These are phyloP conservation scores for Spondyliosoma cantharus DNA, from an alignment of 2,797 vertebrate species.

Conservation along the genomic window DNA sequence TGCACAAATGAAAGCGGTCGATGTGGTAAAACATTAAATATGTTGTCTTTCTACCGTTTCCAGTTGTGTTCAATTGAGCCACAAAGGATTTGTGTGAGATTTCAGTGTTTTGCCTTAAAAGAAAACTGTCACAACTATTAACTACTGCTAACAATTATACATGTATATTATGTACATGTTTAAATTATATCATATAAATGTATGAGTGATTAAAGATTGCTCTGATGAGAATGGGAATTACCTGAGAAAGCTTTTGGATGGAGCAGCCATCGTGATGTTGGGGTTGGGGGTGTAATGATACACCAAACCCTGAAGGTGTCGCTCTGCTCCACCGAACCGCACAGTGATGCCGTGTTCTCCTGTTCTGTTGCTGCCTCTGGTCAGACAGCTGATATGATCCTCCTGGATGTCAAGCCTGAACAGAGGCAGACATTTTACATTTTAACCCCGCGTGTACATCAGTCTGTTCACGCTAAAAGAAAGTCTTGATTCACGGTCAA, in stretches of 20 bases:
- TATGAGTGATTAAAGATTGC: not conserved
- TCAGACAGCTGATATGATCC: conserved; percentile 88
- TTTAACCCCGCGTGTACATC: not conserved
- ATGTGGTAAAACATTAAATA: no score
- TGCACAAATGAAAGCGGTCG: no score
- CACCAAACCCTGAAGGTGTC: conserved; percentile 83
- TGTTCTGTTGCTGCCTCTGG: conserved; percentile 86
- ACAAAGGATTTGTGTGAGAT: no score
- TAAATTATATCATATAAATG: not conserved
- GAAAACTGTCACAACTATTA: not conserved
- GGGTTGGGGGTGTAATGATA: conserved; percentile 94
- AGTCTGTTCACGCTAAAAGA: not conserved
- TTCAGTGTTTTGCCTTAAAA: no score
- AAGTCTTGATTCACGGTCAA: not conserved
- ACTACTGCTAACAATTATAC: not conserved
- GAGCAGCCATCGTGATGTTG: conserved; percentile 90
- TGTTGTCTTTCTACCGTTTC: no score
- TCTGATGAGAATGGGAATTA: conserved; percentile 56
- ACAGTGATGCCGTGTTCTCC: conserved; percentile 85
- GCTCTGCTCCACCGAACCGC: conserved; percentile 88
- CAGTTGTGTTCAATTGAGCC: no score
- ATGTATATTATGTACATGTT: not conserved
- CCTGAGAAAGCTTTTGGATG: conserved; percentile 95
- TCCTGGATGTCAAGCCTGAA: conserved; percentile 83
- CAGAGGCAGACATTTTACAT: not conserved